Base-by-base conservation (phyloP, 2,888 invertebrate genomes). In the Heliothis peltigera region DNA sequence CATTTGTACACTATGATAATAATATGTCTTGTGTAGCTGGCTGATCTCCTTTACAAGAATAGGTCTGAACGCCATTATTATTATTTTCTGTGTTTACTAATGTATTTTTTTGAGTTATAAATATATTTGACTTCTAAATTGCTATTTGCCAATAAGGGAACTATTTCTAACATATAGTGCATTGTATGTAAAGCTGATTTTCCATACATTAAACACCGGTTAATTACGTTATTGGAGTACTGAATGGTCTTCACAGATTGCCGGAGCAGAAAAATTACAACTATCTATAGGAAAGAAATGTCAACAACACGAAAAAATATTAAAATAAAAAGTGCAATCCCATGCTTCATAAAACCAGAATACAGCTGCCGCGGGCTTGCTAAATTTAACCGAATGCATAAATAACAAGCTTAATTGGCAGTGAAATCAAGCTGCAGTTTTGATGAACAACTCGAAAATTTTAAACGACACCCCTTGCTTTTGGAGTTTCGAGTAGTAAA, bases 381-480 rank as follows among this genome's bases (percentile, higher is more conserved):
- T 82, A 88, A 88, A 91, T 89, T 89, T 83, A 85, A 82, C 84
- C 84, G 87, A 89, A 90, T 92, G 87, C 92, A 93, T 93, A 93
- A 93, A 93, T 92, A 92, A 92, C 89, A 71, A 83, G 86, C 86
- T 90, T 93, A 93, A 93, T 92, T 93, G 92, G 86, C 87, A 83
- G 85, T 89, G 84, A 91, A 92, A 92, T 90, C 86, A 84, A 79
- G 83, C 84, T 92, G 92, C 90, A 91, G 87, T 91, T 92, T 90
- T 92, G 91, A 92, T 91, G 89, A 88, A 89, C 86, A 75, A 83
- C 86, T 84, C 87, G 83, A 84, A 17, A 86, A 86, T 88, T 89
- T 91, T 84, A 85, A 84, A 78, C 77, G 66, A 60, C 43, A 61
- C 10, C 52, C n/a, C 64, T 48, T 21, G 59, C 71, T 54, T 57